phyloP scores from a whole-genome alignment of 2,888 invertebrate species.

The Falcaria lacertinaria region DNA sequence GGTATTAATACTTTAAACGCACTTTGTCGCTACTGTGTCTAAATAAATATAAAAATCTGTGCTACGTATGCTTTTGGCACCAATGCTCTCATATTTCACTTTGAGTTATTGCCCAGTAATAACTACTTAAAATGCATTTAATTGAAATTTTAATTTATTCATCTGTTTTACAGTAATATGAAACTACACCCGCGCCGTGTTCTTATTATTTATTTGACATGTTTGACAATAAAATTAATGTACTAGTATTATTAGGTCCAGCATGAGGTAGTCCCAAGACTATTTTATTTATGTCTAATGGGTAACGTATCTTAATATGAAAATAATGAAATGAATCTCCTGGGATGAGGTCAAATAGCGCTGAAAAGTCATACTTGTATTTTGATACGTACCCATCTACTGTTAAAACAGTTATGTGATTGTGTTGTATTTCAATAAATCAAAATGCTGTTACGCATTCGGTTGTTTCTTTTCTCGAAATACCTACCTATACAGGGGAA shows the following conservation, averaged over 20 bases:
- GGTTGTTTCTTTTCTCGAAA: constrained; percentile 16
- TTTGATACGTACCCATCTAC: constrained; percentile 21
- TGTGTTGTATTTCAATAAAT: constrained; percentile 74
- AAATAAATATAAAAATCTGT: not conserved
- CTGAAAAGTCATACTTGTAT: not conserved
- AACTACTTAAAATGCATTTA: not conserved
- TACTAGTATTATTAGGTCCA: constrained; percentile 70
- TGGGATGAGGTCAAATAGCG: not conserved
- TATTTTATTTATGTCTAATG: constrained; percentile 39
- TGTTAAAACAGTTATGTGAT: constrained; percentile 63
- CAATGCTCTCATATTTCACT: too few relatives aligned
- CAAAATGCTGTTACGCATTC: constrained; percentile 55
- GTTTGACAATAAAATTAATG: constrained; percentile 73
- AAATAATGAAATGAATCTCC: not conserved
- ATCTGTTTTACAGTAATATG: constrained; percentile 4
- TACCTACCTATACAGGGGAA: too few relatives aligned
- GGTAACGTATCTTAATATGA: not conserved
- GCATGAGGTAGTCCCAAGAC: constrained; percentile 58
- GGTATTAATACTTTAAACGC: constrained; percentile 31
- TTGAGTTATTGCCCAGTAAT: not conserved
- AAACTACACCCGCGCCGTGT: constrained; percentile 30
- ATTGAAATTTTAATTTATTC: not conserved
- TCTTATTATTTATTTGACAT: constrained; percentile 58
- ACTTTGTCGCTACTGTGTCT: constrained; percentile 21
- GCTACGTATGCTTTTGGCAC: too few relatives aligned